These are phyloP conservation scores for Melieria picta DNA, from an alignment of 2,888 invertebrate genomes.

Conservation along the genomic window DNA sequence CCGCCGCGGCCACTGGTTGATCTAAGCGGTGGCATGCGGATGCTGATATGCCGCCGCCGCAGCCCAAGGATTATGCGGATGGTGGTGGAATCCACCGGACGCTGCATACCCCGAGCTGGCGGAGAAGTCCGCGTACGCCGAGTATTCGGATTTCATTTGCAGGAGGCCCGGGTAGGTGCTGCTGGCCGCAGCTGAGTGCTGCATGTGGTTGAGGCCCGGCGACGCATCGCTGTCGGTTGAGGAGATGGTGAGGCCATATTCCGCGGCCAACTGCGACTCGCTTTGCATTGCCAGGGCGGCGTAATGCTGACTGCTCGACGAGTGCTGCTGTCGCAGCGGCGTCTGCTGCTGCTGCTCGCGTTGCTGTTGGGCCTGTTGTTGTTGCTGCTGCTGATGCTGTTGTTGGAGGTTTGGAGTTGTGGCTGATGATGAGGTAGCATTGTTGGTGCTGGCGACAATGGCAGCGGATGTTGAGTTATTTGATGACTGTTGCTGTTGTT, in stretches of 20 bases:
- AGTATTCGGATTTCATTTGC: constrained; percentile 58
- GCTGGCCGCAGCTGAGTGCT: constrained; percentile 26
- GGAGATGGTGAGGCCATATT: constrained; percentile 58
- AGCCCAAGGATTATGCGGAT: constrained; percentile 55
- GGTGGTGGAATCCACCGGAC: constrained; percentile 42
- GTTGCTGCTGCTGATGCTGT: constrained; percentile 35
- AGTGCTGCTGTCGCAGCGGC: constrained; percentile 40
- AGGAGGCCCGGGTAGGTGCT: constrained; percentile 18
- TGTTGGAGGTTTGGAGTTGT: constrained; percentile 42
- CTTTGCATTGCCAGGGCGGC: constrained; percentile 59
- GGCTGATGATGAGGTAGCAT: constrained; percentile 36
- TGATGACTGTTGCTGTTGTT: constrained; percentile 39
- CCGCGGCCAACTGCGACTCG: constrained; percentile 57
- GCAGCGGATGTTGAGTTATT: constrained; percentile 25
- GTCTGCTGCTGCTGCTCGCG: constrained; percentile 41
- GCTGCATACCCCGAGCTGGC: constrained; percentile 48
- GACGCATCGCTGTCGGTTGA: constrained; percentile 38
- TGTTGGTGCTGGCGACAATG: constrained; percentile 36
- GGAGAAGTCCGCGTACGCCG: constrained; percentile 54
- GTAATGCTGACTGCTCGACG: constrained; percentile 46
- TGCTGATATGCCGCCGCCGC: constrained; percentile 55
- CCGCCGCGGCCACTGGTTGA: no score
- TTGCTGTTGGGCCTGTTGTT: constrained; percentile 41
- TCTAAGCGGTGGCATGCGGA: constrained; percentile 54
- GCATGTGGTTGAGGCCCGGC: constrained; percentile 26